Evolutionary conservation across 2,888 invertebrate genomes (phyloP), one percentile per base, ranked within the genome.

Genomic region (Drosophila aldrichi): DNA sequence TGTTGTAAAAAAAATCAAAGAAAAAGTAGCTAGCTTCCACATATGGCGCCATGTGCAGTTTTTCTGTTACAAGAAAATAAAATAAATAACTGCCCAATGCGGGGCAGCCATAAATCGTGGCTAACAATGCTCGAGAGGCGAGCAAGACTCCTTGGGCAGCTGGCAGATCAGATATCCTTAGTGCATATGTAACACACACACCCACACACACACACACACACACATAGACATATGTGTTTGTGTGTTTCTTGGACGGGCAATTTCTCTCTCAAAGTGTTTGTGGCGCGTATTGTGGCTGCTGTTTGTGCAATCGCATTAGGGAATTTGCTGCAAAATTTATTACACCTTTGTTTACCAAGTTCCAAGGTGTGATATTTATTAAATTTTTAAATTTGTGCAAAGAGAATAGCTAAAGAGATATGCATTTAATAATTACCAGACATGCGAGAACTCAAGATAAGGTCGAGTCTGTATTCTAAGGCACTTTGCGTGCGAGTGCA

Each of bases 301-400:
- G 69, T 67, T 79, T 74, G 68, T 85, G 80, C 54, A 77, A 77
- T 77, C 82, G 72, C 81, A 80, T 85, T 74, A 69, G 74, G 77
- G 77, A 77, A 64, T 80, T 77, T 74, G 32, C 48, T 78, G 36
- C 41, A 78, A 77, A 62, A 77, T 77, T 78, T 77, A 78, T 77
- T 65, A 74, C 64, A 56, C 57, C 49, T 65, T 65, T 77, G 51
- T 76, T 77, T 74, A 66, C 66, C 72, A 65, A 58, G 32, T 25
- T 44, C 41, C 49, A 74, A 74, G 74, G 74, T 75, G 78, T 59
- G 59, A 77, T 73, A 75, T 56, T 56, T 51, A 52, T 62, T 67
- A 62, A 59, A 74, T 77, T 61, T 58, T 54, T 32, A 51, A 34
- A 46, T 20, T 22, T 38, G 16, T 12, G 8, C 16, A 18, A 67